These are phyloP conservation scores for Pampusana beccarii DNA, from an alignment of 2,113 vertebrate species.

Conservation along the genomic window DNA sequence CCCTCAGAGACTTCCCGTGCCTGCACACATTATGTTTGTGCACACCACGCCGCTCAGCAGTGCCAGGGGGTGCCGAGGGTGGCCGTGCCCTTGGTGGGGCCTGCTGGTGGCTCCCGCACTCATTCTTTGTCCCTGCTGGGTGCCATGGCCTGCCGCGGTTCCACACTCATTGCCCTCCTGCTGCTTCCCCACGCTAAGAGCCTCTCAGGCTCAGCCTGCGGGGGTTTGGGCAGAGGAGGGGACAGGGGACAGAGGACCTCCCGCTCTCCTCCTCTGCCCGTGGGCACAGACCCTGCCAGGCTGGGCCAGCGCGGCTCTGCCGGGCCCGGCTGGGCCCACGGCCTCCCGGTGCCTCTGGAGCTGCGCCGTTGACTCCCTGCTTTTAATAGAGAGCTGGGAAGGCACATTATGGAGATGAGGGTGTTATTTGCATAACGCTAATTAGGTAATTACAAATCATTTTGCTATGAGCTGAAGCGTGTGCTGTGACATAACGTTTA, in stretches of 20 bases:
- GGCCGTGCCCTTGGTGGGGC: neutral
- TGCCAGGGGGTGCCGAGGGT: neutral
- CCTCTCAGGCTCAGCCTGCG: accelerated
- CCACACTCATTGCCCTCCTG: neutral
- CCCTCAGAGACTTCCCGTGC: neutral
- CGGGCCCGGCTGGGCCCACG: neutral
- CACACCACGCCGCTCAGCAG: neutral
- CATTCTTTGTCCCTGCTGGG: accelerated
- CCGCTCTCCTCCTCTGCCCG: accelerated
- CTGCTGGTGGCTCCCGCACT: neutral
- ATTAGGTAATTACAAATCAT: constrained; percentile 92
- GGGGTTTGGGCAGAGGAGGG: neutral
- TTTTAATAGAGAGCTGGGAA: constrained; percentile 71
- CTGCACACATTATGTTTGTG: neutral
- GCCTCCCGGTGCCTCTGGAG: constrained; percentile 40
- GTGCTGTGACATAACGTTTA: constrained; percentile 79
- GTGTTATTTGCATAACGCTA: constrained; percentile 88
- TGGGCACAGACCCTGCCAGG: neutral
- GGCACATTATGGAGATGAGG: constrained; percentile 77
- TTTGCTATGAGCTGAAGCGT: constrained; percentile 85
- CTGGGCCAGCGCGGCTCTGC: neutral
- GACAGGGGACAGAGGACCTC: neutral
- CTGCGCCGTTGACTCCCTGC: constrained; percentile 58
- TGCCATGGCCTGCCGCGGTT: neutral
- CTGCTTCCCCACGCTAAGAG: neutral